Conservation (phyloP, 2,888 invertebrate species). For the Eupeodes latifasciatus region DNA sequence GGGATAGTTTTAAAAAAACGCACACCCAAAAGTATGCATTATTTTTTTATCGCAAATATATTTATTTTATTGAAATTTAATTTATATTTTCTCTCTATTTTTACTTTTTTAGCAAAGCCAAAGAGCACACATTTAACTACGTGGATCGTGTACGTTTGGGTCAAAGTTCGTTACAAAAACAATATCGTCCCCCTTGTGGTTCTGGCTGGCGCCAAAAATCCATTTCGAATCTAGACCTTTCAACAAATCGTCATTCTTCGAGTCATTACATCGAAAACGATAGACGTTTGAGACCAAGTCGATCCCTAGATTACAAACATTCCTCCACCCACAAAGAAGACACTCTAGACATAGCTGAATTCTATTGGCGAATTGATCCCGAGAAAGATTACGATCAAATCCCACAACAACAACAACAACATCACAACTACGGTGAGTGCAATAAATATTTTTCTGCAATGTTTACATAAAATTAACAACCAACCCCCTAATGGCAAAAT, state of each 20-base stretch:
- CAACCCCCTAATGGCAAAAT: background rate
- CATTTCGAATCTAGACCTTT: constrained; percentile 85
- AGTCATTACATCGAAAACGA: constrained; percentile 77
- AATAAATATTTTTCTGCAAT: background rate
- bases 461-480: background rate
- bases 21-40: too few species aligned
- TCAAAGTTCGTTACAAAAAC: constrained; percentile 80
- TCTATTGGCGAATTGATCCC: constrained; percentile 83
- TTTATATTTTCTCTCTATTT: background rate
- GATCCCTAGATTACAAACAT: constrained; percentile 83
- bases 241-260: constrained; percentile 83
- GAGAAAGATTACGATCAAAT: constrained; percentile 79
- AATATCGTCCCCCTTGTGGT: constrained; percentile 80
- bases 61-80: background rate
- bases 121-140: constrained; percentile 83
- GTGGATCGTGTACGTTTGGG: constrained; percentile 84
- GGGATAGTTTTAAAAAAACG: too few species aligned
- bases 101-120: constrained; percentile 78
- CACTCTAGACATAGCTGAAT: constrained; percentile 82
- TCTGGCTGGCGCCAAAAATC: constrained; percentile 84
- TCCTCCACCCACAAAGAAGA: constrained; percentile 80
- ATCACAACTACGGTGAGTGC: constrained; percentile 68
- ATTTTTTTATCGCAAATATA: too few species aligned
- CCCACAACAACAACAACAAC: constrained; percentile 14
- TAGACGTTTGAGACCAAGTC: constrained; percentile 82